Base-by-base conservation (phyloP, 1,140 invertebrate genomes). In the Reticulitermes speratus region DNA sequence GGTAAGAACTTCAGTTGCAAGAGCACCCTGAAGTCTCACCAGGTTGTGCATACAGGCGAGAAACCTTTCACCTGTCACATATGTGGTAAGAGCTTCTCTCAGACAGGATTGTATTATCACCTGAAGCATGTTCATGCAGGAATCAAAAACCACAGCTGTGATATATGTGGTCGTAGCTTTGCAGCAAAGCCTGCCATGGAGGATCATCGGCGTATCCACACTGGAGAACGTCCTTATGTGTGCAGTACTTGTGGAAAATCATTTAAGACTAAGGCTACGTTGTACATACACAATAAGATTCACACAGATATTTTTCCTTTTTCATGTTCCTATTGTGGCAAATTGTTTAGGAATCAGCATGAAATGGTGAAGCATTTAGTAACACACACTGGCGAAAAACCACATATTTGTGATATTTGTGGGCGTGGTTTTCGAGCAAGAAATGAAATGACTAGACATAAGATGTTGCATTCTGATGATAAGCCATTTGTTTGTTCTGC, bases 361-460 rank as follows among this genome's bases (percentile, higher is more conserved):
- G 84, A 84, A 25, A 48, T 84, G 84, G 84, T 84, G 23, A 84
- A 84, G 32, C 93, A 94, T 88, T 90, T 91, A 7, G 88, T 92
- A 14, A 91, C 91, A 14, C 94, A 94, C 88, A 91, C 92, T 0
- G 91, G 93, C 32, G 91, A 93, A 86, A 90, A 91, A 44, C 92
- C 93, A 14, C 96, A 94, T 88, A 93, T 94, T 88, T 96, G 95
- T 87, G 89, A 88, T 0, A 89, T 90, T 11, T 93, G 92, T 91
- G 91, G 91, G 87, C 93, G 93, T 88, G 92, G 92, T 85, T 96
- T 96, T 91, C 93, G 95, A 9, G 94, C 95, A n/a, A 95, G 95
- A 88, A 95, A 96, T 89, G 96, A 95, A 3, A 90, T 96, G 21
- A 96, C 96, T 90, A 92, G 95, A 59, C 95, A 96, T 89, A 92